phyloP scores from a whole-genome alignment of 2,113 vertebrate genomes.

The Hippocampus zosterae region DNA sequence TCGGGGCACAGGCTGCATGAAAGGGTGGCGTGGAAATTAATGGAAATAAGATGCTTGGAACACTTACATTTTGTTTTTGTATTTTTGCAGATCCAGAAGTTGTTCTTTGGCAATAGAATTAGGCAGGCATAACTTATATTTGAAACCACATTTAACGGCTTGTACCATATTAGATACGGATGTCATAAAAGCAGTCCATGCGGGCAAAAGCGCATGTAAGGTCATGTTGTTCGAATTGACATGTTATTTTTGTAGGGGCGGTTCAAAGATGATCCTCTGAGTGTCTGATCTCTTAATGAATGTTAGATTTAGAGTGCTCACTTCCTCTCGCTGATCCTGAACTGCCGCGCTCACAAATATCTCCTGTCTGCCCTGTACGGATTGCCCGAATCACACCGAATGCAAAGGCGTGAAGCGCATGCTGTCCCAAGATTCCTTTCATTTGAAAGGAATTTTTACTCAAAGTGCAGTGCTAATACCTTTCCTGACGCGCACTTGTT shows the following conservation, averaged over 20 bases:
- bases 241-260: constrained; percentile 40
- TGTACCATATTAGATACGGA: neutral
- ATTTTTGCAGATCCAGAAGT: too few species aligned
- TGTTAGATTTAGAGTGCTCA: constrained; percentile 39
- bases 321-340: constrained; percentile 25
- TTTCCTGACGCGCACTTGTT: too few species aligned
- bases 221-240: constrained; percentile 40
- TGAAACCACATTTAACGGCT: neutral
- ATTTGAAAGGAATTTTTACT: too few species aligned
- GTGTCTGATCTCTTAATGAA: constrained; percentile 59
- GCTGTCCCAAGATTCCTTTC: too few species aligned
- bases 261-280: constrained; percentile 56
- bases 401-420: neutral
- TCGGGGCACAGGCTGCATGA: too few species aligned
- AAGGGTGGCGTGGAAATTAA: too few species aligned
- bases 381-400: neutral
- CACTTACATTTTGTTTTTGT: too few species aligned
- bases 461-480: too few species aligned
- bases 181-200: neutral
- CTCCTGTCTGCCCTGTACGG: neutral
- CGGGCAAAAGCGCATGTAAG: constrained; percentile 12
- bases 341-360: constrained; percentile 9
- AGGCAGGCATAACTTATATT: neutral
- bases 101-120: neutral
- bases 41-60: too few species aligned